Evolutionary conservation across 2,113 vertebrate genomes (phyloP), one percentile per base, ranked within the genome.

Genomic region (Etheostoma cragini): DNA sequence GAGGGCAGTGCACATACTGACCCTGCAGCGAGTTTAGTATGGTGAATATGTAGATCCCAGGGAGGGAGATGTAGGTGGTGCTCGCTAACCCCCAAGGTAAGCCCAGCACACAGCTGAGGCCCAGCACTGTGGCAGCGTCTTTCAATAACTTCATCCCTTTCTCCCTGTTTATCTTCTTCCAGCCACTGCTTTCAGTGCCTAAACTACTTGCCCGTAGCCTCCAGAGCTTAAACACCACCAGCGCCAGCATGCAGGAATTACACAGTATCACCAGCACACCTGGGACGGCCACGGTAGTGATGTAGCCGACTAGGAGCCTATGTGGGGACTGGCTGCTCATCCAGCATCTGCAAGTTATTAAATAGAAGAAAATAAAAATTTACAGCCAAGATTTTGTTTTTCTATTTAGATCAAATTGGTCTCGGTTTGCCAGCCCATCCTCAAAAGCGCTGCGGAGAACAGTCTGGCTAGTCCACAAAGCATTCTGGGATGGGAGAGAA

Each of bases 11-110:
- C n/a, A 38, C 24, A 72, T 0, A n/a, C 96, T 95, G 56, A 99
- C 98, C 98, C 94, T 99, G 98, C 58, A 97, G 91, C 58, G 96
- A 95, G 88, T 97, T 99, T 61, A 98, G 76, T 74, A 96, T 94
- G 76, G 95, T 98, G 94, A 98, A 99, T 57, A 96, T 21, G 45
- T 99, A 99, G 67, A 97, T 90, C 0, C 95, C 72, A 0, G 93
- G 11, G 0, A 97, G 88, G 45, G 89, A 92, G 78, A 97, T 84
- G 47, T 95, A 84, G 47, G 97, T 97, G 89, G 89, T 93, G 91
- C 94, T 95, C 17, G 94, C 84, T 57, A 98, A 68, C 0, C 92
- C 95, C 97, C 97, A 99, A 0, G 98, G 95, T 5, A 98, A 90
- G 4, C 98, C 97, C 26, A 99, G 91, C 54, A 98, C 92, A 75